Evolutionary conservation across 2,888 invertebrate species (phyloP), one percentile per base, ranked within the genome.

Genomic region (Hypomecis atomaria): DNA sequence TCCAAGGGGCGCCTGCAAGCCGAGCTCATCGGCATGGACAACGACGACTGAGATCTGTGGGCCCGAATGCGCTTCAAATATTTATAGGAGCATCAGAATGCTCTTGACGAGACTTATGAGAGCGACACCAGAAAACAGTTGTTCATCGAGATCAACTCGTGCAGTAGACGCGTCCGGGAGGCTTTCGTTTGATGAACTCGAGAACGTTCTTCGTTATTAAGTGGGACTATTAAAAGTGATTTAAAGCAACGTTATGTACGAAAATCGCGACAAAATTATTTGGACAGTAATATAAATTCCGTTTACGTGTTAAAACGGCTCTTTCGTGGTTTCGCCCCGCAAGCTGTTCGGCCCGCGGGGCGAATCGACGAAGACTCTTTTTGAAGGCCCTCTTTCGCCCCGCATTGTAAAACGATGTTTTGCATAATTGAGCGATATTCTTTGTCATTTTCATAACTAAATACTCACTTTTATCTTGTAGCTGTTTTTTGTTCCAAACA

Each of bases 1-100:
- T 95, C 96, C 81, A 96, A 97, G 86, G 95, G 96, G 67, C 95
- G 97, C 78, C 94, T 97, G 88, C 97, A 97, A 87, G 96, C 96
- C 71, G 97, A 97, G 89, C 94, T 97, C 67, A 95, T 97, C 81
- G 97, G 96, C 75, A 94, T 97, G 94, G 97, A 97, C 86, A 96
- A 96, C 86, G 97, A 97, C 88, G 97, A 97, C 93, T 97, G 95
- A 94, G 71, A 70, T 59, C 60, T 42, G 64, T 70, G 69, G 69
- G 66, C 71, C 44, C 66, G 59, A 62, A 70, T 70, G 70, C 71
- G 70, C 59, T 68, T 70, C 49, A 65, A 57, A 60, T 70, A 65
- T 62, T 70, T 71, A 71, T 71, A 71, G 71, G 71, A 71, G 50
- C 64, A 59, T 49, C 47, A 65, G 57, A 53, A 60, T 53, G 65